Base-by-base conservation (phyloP, 2,888 invertebrate species). In the Clivina fossor region DNA sequence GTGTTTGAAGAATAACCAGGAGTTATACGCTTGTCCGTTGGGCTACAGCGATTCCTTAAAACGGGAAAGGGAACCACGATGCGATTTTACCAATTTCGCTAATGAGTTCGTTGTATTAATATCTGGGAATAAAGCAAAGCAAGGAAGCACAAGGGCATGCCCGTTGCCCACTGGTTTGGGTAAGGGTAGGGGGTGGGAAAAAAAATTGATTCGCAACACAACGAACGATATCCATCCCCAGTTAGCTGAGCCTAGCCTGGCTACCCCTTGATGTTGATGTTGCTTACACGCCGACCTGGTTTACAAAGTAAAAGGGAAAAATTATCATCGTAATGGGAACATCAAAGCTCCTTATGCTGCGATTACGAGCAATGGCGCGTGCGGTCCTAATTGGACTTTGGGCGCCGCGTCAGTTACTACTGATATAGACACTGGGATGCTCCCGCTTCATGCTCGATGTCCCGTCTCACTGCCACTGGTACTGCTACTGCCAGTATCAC, bases 11-110 rank as follows among this genome's bases (percentile, higher is more conserved):
- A 18, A 38, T 33, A 20, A 22, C 9, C 3, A 28, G 37, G 19
- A 18, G 19, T 41, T 28, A 49, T 38, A 49, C n/a, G n/a, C n/a
- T n/a, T n/a, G n/a, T n/a, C n/a, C n/a, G n/a, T n/a, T n/a, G n/a
- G n/a, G n/a, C n/a, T n/a, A n/a, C n/a, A 38, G 22, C 16, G 38
- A 37, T 19, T 49, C 24, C 37, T 37, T 38, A 38, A 48, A 49
- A 20, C 24, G 11, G 22, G 35, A 49, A 20, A 20, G 11, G 22
- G 35, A 37, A 49, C 38, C 35, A 26, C 38, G 28, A n/a, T n/a
- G n/a, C n/a, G n/a, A 49, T 49, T 49, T 38, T 49, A 49, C 38
- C 30, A 44, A 44, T 44, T 44, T 44, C 30, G 28, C 44, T 49
- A 49, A 49, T 49, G 35, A 49, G 38, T 37, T 44, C 30, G 30